A percentile compares a stretch with the other conserved stretches of the same genome.
These are phyloP conservation scores for Cyprinodon brontotheroides DNA, from an alignment of 2,113 vertebrate genomes.

Conservation along the genomic window DNA sequence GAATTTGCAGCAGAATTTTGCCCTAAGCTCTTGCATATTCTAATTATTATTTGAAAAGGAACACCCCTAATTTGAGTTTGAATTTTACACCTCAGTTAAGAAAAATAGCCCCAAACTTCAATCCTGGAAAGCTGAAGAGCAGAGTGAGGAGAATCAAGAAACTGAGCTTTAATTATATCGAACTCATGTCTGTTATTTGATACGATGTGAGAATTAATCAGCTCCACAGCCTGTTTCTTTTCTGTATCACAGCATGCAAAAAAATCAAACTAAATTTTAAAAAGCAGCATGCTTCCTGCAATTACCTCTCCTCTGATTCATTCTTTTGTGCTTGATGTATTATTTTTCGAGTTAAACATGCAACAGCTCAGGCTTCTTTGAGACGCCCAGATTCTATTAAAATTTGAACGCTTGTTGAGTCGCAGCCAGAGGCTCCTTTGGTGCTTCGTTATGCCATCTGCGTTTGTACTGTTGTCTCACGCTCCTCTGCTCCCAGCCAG, in stretches of 20 bases:
- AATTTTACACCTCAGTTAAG: conserved; percentile 60
- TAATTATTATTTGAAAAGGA: conserved; percentile 51
- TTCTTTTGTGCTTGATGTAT: neutral
- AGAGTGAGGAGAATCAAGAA: conserved; percentile 13
- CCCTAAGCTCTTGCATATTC: conserved; percentile 40
- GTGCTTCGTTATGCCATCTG: conserved; percentile 35
- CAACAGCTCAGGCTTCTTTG: neutral
- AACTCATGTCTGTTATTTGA: conserved; percentile 15
- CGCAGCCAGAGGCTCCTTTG: conserved; percentile 25
- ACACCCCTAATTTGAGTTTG: conserved; percentile 48
- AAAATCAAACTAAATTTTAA: conserved; percentile 27
- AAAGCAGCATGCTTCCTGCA: neutral
- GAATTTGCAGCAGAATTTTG: conserved; percentile 14
- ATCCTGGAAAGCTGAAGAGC: conserved; percentile 10
- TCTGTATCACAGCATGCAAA: conserved; percentile 19
- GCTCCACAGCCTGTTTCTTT: conserved; percentile 32
- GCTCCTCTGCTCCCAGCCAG: conserved; percentile 4
- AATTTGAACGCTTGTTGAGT: conserved; percentile 6
- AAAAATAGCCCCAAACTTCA: conserved; percentile 38
- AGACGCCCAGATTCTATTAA: conserved; percentile 5
- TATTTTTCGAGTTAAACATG: neutral
- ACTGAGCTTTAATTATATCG: conserved; percentile 44
- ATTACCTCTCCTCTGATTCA: conserved; percentile 3
- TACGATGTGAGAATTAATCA: conserved; percentile 43
- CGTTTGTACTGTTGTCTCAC: conserved; percentile 24